A percentile compares a stretch with the other conserved stretches of the same genome.
These are phyloP conservation scores for Rhimphoctona megacephalus DNA, from an alignment of 2,888 invertebrate species.

Conservation along the genomic window DNA sequence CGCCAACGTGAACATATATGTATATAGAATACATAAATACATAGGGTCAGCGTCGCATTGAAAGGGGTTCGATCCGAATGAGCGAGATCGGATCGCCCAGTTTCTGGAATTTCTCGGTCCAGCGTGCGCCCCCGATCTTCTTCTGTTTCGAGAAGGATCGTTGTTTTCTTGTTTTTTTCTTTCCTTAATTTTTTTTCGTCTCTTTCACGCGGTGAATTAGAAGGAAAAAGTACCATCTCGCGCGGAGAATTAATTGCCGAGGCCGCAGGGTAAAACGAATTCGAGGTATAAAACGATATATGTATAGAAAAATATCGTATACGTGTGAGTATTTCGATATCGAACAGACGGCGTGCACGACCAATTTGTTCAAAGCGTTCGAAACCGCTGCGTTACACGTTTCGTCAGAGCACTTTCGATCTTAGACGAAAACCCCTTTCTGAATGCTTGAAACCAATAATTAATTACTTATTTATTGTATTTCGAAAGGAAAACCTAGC, in stretches of 20 bases:
- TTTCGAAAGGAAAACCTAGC: neutral
- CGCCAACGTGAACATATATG: neutral
- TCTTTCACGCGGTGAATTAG: slow-evolving; percentile 66
- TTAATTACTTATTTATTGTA: neutral
- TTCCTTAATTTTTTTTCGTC: slow-evolving; percentile 6
- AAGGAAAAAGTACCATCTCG: slow-evolving; percentile 68
- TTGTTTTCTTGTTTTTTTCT: slow-evolving; percentile 1
- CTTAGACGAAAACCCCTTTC: neutral
- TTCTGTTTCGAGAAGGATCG: slow-evolving; percentile 27
- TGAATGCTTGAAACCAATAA: neutral
- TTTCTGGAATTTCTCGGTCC: slow-evolving; percentile 78
- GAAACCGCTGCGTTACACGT: slow-evolving; percentile 34
- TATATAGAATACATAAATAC: slow-evolving; percentile 7
- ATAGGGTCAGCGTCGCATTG: slow-evolving; percentile 48
- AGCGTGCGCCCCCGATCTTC: slow-evolving; percentile 38
- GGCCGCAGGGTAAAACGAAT: slow-evolving; percentile 68
- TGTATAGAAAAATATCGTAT: neutral
- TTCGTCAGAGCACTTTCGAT: slow-evolving; percentile 34
- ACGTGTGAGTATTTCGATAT: slow-evolving; percentile 55
- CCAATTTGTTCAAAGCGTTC: slow-evolving; percentile 72
- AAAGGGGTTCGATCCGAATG: slow-evolving; percentile 75
- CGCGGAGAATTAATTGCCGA: slow-evolving; percentile 81
- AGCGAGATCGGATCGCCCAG: slow-evolving; percentile 78
- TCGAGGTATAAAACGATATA: slow-evolving; percentile 57
- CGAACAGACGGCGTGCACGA: slow-evolving; percentile 47